Conservation (phyloP, 2,113 vertebrate genomes). For the Cochlearius cochlearius region DNA sequence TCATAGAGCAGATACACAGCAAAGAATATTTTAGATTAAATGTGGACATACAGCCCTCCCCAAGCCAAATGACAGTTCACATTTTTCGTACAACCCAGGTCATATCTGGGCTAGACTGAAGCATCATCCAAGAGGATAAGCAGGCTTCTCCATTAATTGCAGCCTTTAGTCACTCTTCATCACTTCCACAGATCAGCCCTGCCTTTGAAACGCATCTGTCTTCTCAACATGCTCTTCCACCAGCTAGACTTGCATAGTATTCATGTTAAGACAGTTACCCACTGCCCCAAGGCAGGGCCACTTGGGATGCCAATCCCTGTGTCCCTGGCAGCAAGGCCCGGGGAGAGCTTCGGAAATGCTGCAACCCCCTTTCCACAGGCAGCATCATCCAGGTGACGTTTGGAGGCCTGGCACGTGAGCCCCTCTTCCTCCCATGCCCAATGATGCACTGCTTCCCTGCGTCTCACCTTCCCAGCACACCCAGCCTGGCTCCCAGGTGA, state of each 20-base stretch:
- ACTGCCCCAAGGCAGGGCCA: not conserved
- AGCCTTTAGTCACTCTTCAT: not conserved
- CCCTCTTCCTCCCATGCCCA: not conserved
- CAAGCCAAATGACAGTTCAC: not conserved
- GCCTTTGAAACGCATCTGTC: not conserved
- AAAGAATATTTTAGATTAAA: not conserved
- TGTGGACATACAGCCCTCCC: not conserved
- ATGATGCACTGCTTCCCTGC: not conserved
- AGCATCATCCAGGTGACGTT: not conserved
- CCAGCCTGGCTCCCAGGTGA: not conserved
- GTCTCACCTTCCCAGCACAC: not conserved
- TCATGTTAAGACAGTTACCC: not conserved
- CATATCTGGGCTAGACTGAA: not conserved
- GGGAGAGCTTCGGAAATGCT: not conserved
- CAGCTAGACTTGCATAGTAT: not conserved
- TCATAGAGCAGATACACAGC: not conserved
- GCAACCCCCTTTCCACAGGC: not conserved
- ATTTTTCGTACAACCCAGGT: not conserved
- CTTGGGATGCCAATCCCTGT: not conserved
- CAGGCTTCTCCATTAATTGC: not conserved
- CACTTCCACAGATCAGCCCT: not conserved
- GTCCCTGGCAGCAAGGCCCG: not conserved
- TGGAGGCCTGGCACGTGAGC: fast-evolving
- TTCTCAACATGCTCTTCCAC: not conserved
- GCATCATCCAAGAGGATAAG: not conserved